Percentiles rank a stretch among this genome's conserved stretches.
phyloP scores from a whole-genome alignment of 2,113 vertebrate genomes.

The Hymenochirus boettgeri region DNA sequence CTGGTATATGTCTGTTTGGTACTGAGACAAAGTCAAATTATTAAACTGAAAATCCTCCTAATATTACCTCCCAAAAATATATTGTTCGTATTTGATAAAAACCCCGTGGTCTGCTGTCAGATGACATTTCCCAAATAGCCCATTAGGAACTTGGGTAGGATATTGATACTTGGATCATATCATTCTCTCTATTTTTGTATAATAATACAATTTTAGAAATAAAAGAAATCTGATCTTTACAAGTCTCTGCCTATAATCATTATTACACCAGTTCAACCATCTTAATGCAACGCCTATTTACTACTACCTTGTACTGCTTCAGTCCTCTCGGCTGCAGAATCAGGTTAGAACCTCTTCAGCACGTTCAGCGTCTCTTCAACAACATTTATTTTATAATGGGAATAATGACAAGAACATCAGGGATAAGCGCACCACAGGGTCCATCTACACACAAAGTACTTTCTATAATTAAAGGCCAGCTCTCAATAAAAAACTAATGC shows the following conservation, averaged over 20 bases:
- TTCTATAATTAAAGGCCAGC: slow-evolving; percentile 41
- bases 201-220: neutral
- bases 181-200: no score
- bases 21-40: no score
- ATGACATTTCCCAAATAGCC: no score
- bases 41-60: no score
- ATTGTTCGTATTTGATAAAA: no score
- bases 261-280: slow-evolving; percentile 34
- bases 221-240: neutral
- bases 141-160: no score
- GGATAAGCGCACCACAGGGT: slow-evolving; percentile 18
- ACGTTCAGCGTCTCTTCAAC: neutral
- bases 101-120: no score
- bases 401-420: neutral
- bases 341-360: slow-evolving; percentile 16
- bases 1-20: no score
- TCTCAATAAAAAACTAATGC: slow-evolving; percentile 31
- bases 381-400: slow-evolving; percentile 4
- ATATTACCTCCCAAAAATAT: no score
- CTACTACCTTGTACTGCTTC: slow-evolving; percentile 21
- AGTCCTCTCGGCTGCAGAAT: slow-evolving; percentile 27
- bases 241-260: slow-evolving; percentile 26
- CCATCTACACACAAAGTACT: slow-evolving; percentile 31
- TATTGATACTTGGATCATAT: no score
- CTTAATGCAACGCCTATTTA: slow-evolving; percentile 28